Conservation (phyloP, 2,888 invertebrate species). For the Lottia gigantea region DNA sequence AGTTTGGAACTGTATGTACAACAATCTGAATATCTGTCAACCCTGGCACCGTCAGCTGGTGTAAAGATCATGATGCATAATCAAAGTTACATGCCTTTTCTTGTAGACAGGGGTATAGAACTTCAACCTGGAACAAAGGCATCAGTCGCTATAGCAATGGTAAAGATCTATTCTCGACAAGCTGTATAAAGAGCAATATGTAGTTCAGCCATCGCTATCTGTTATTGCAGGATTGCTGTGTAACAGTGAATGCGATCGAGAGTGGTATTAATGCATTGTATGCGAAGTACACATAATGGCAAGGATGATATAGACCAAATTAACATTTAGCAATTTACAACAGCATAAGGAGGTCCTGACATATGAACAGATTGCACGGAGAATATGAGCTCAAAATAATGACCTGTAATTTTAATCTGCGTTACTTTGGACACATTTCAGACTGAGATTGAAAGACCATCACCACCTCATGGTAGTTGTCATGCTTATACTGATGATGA, state of each 20-base stretch:
- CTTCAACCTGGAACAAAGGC: constrained; percentile 38
- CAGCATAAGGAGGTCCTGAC: no score
- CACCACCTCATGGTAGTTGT: background rate
- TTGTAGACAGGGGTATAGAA: constrained; percentile 41
- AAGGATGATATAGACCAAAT: no score
- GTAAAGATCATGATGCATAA: constrained; percentile 56
- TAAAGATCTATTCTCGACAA: background rate
- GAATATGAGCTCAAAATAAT: no score
- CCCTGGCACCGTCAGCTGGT: constrained; percentile 56
- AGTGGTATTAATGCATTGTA: no score
- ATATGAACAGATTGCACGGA: no score
- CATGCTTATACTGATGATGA: background rate
- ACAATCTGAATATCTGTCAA: constrained; percentile 41
- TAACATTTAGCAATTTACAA: no score
- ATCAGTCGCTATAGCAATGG: constrained; percentile 35
- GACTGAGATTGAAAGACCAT: background rate
- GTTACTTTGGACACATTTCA: background rate
- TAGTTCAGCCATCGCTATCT: no score
- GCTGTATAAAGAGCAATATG: no score
- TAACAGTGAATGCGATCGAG: no score
- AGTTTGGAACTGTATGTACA: constrained; percentile 38
- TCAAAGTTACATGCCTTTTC: constrained; percentile 43
- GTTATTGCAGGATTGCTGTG: no score
- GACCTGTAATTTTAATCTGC: no score
- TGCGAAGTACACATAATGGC: no score